A percentile compares a stretch with the other conserved stretches of the same genome.
These are phyloP conservation scores for Drosophila greeni DNA, from an alignment of 2,888 invertebrate species.

Conservation along the genomic window DNA sequence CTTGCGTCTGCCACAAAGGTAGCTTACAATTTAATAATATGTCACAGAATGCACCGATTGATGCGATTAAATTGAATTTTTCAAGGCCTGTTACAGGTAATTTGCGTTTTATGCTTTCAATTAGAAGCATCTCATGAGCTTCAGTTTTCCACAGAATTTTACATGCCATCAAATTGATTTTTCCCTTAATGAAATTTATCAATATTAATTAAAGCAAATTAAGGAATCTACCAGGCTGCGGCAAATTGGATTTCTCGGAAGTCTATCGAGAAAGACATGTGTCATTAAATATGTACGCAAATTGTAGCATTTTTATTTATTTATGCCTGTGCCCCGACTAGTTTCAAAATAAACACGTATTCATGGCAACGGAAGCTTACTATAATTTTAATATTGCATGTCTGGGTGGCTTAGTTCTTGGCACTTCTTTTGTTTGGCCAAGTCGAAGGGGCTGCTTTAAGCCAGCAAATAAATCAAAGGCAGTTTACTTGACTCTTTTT, in stretches of 20 bases:
- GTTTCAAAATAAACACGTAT: constrained; percentile 57
- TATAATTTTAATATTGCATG: constrained; percentile 75
- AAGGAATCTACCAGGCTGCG: not conserved
- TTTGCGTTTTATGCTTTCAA: constrained; percentile 16
- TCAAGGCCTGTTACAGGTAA: not conserved
- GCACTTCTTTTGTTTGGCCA: constrained; percentile 17
- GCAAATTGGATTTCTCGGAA: not conserved
- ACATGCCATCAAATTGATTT: constrained; percentile 45
- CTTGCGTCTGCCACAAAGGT: constrained; percentile 7
- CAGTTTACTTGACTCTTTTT: constrained; percentile 50
- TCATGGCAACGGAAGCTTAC: constrained; percentile 65
- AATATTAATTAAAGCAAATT: constrained; percentile 51
- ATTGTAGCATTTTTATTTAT: constrained; percentile 1
- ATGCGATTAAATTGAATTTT: constrained; percentile 21
- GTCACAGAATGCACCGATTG: constrained; percentile 9
- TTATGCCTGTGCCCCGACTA: not conserved
- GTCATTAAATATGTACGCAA: constrained; percentile 5
- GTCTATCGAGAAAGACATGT: constrained; percentile 4
- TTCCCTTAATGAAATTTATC: constrained; percentile 38
- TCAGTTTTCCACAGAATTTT: constrained; percentile 25
- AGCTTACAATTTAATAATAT: constrained; percentile 19
- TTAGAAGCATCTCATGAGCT: constrained; percentile 16
- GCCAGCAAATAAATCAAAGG: constrained; percentile 66
- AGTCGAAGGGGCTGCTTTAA: constrained; percentile 5
- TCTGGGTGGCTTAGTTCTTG: constrained; percentile 45